phyloP scores from a whole-genome alignment of 1,140 invertebrate genomes.

The Pristionchus pacificus region DNA sequence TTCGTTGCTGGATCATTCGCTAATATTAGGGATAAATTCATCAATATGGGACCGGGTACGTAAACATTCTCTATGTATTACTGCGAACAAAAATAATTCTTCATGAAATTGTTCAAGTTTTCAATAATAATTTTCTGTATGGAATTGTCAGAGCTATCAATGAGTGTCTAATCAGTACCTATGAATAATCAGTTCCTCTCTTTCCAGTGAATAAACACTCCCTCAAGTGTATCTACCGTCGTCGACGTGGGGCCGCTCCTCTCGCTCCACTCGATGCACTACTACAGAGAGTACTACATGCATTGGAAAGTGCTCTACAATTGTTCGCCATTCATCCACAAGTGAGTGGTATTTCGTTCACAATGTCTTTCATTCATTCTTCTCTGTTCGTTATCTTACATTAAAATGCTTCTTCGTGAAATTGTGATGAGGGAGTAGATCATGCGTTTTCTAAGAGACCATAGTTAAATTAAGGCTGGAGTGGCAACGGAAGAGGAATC shows the following conservation, averaged over 20 bases:
- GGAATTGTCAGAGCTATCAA: not conserved
- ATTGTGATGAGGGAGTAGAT: too few species aligned
- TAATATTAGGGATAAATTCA: conserved; percentile 13
- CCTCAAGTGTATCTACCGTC: conserved; percentile 1
- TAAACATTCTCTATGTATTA: not conserved
- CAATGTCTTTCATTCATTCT: too few species aligned
- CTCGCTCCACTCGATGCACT: conserved; percentile 7
- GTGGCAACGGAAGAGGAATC: conserved; percentile 14
- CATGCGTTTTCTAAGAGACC: not conserved
- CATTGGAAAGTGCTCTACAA: conserved; percentile 8
- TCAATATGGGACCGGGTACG: conserved; percentile 17
- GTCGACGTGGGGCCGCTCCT: conserved; percentile 1
- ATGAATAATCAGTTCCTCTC: not conserved
- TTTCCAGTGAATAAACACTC: conserved; percentile 8
- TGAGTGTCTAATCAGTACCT: not conserved
- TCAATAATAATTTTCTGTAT: not conserved
- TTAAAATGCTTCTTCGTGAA: too few species aligned
- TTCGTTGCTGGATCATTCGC: conserved; percentile 9
- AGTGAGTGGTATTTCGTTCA: not conserved
- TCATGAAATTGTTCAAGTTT: not conserved
- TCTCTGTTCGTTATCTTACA: too few species aligned
- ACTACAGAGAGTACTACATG: conserved; percentile 8
- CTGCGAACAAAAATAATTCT: not conserved
- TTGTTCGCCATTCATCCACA: conserved; percentile 4
- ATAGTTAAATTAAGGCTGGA: not conserved